Evolutionary conservation across 2,113 vertebrate species (phyloP).

Genomic region (human): GRCh38 chr9:93660501-93661000

Average conservation of each 20-base stretch:
- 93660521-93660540: slow-evolving; percentile 96
- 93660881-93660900: not conserved
- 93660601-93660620: not conserved
- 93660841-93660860: not conserved
- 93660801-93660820: not conserved
- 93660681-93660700: not conserved
- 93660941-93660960: not conserved
- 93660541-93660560: slow-evolving; percentile 96
- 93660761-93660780: not conserved
- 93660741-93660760: not conserved
- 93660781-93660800: not conserved
- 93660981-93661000: not conserved
- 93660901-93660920: not conserved
- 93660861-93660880: not conserved
- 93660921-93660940: not conserved
- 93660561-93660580: slow-evolving; percentile 75
- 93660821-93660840: not conserved
- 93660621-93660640: not conserved
- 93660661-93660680: not conserved
- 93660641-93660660: not conserved
- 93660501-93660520: slow-evolving; percentile 96
- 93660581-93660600: not conserved
- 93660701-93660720: not conserved
- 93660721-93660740: not conserved
- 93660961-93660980: not conserved